Evolutionary conservation across 2,113 vertebrate species (phyloP), one percentile per base, ranked within the genome.

Genomic region (Pan paniscus): DNA sequence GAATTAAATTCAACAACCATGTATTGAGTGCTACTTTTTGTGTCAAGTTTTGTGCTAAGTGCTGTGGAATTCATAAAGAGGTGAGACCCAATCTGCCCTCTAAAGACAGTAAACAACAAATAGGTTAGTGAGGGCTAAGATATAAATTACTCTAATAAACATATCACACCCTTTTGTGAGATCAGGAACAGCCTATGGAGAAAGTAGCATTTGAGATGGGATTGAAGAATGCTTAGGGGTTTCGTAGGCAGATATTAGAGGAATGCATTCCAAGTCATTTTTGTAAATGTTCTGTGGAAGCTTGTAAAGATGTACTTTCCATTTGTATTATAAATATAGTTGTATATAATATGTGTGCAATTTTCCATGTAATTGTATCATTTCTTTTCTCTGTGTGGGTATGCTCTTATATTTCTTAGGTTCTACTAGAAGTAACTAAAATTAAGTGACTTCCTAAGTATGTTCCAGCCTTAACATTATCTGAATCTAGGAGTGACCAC

Each of bases 251-350:
- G 38, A 75, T n/a, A 13, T 46, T 59, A 25, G 18, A 84, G 32
- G 78, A 86, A 79, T 50, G 4, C 50, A 27, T 61, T 79, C 50
- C 16, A 59, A 50, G 55, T 64, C 82, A 22, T 83, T 95, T 91
- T 92, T 93, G 18, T 89, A 83, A 97, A 89, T 94, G 79, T 93
- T 61, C 95, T 73, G 83, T 90, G 95, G 79, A 91, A 92, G 35
- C 68, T 87, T 86, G 14, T 93, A 91, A 93, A 97, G 78, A 82
- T 67, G 78, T 25, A 30, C 52, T 96, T 95, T 94, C 81, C 23
- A 59, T 92, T 89, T 92, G 86, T 86, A 80, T 95, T 96, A 57
- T 88, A 96, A 94, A 92, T 73, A 52, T 46, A 90, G 78, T 82
- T 89, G 50, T 89, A 35, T 23, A 40, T 92, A 61, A 94, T 91